Percentiles rank a stretch among this genome's conserved stretches.
phyloP scores from a whole-genome alignment of 1,140 invertebrate species.

The Musca vetustissima region DNA sequence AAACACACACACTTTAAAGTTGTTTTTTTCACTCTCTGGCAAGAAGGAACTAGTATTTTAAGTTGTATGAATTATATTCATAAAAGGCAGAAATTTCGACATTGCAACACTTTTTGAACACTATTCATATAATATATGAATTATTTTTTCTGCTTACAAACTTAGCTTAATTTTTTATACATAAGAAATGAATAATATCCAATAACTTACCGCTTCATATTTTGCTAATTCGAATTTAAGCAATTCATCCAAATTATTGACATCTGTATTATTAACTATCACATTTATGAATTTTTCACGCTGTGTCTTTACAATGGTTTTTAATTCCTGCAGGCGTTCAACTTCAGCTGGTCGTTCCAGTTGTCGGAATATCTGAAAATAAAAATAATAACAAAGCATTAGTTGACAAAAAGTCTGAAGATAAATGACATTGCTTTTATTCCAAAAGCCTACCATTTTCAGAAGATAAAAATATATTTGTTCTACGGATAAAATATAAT shows the following conservation, averaged over 20 bases:
- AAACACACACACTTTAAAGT: no score
- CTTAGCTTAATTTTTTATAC: no score
- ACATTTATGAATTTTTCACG: constrained; percentile 59
- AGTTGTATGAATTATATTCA: no score
- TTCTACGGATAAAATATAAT: not conserved
- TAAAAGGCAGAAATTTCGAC: no score
- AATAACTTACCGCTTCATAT: constrained; percentile 61
- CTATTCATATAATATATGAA: no score
- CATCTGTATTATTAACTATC: constrained; percentile 64
- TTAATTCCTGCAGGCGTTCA: constrained; percentile 60
- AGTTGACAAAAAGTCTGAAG: not conserved
- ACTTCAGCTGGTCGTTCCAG: constrained; percentile 74
- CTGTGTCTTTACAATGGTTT: constrained; percentile 57
- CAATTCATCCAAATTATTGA: constrained; percentile 60
- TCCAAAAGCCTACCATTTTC: not conserved
- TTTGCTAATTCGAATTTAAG: constrained; percentile 62
- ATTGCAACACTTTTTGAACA: no score
- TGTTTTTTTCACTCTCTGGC: no score
- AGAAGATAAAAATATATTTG: no score
- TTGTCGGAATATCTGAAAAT: constrained; percentile 67
- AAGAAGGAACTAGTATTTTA: no score
- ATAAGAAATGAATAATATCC: no score
- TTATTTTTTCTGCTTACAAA: no score
- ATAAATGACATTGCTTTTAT: not conserved
- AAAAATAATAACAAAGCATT: constrained; percentile 32